phyloP scores from a whole-genome alignment of 2,113 vertebrate genomes.

The Gnathonemus echidnorhynchus region DNA sequence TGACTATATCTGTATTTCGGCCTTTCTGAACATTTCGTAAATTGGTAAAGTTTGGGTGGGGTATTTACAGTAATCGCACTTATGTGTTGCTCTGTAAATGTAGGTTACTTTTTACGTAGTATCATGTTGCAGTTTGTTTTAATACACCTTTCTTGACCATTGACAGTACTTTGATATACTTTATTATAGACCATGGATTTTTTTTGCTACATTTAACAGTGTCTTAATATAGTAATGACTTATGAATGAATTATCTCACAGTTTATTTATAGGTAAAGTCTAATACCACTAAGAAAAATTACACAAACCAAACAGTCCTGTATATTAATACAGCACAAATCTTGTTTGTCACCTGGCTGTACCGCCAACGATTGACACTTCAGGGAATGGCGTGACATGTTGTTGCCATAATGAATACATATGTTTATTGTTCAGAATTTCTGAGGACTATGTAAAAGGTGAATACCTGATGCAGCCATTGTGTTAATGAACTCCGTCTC shows the following conservation, averaged over 20 bases:
- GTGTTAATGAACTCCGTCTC: neutral
- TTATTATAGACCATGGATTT: neutral
- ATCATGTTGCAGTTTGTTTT: neutral
- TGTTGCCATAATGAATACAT: neutral
- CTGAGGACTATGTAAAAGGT: neutral
- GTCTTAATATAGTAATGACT: neutral
- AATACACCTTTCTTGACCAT: neutral
- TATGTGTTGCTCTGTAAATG: neutral
- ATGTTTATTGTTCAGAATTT: neutral
- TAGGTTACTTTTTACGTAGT: neutral
- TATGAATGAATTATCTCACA: neutral
- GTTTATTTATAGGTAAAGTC: neutral
- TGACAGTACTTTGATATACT: neutral
- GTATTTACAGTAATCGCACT: neutral
- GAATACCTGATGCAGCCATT: neutral
- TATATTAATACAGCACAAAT: neutral
- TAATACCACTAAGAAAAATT: neutral
- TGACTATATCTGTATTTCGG: neutral
- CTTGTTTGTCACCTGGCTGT: neutral
- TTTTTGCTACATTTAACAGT: neutral
- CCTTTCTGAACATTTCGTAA: neutral
- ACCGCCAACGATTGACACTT: neutral
- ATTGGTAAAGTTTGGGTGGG: neutral
- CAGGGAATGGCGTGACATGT: neutral
- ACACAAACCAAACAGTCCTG: neutral